A percentile compares a stretch with the other conserved stretches of the same genome.
Conservation (phyloP, 2,888 invertebrate genomes). For the Andrena dorsata region DNA sequence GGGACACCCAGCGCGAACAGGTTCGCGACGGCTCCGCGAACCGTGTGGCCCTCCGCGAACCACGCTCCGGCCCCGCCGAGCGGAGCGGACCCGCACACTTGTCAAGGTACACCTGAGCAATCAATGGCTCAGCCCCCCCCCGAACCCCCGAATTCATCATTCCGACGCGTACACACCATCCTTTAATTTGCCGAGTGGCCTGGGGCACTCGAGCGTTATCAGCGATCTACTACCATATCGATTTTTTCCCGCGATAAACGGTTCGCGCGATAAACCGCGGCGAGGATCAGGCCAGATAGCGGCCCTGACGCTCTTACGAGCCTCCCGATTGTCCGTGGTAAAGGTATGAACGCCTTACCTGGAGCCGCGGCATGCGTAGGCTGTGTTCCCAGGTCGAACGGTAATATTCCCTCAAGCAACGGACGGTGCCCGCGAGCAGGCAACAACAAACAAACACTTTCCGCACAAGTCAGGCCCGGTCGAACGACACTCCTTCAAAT, state of each 20-base stretch:
- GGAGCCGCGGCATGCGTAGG: constrained; percentile 79
- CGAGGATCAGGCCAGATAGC: constrained; percentile 18
- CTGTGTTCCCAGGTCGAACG: constrained; percentile 61
- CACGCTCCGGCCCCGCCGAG: background rate
- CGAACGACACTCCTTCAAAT: constrained; percentile 34
- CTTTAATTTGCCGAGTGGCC: constrained; percentile 16
- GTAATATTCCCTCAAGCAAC: constrained; percentile 53
- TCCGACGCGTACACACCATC: background rate
- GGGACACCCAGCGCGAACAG: background rate
- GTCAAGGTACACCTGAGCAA: constrained; percentile 13
- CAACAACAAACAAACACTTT: constrained; percentile 59
- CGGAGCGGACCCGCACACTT: background rate
- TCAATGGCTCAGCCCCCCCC: background rate
- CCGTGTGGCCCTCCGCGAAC: background rate
- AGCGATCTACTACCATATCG: constrained; percentile 35
- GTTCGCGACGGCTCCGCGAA: background rate
- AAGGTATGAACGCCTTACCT: constrained; percentile 71
- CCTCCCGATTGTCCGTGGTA: constrained; percentile 11
- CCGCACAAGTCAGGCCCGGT: constrained; percentile 31
- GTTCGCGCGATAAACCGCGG: constrained; percentile 17
- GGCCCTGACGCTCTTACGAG: constrained; percentile 14
- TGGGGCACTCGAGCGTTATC: constrained; percentile 22
- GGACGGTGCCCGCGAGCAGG: constrained; percentile 14
- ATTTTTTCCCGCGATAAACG: constrained; percentile 38
- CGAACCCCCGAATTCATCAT: background rate